Evolutionary conservation across 92 coral and sea anemone genomes (phyloP).

Genomic region (Epizoanthus illoricatus): DNA sequence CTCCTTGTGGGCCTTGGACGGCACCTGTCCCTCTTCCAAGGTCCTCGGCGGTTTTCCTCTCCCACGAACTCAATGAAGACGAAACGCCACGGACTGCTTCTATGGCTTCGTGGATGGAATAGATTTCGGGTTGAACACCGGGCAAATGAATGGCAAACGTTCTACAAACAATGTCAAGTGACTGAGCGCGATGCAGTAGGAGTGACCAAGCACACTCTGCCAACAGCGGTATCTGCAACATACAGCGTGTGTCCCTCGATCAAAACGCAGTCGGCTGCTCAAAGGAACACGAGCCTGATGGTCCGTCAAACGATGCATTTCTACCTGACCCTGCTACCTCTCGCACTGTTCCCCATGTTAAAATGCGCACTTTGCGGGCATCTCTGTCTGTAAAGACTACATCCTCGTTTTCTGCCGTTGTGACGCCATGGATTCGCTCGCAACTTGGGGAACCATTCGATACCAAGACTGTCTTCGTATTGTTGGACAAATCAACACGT

Average conservation of each 20-base stretch:
- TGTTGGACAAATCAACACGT: constrained; percentile 33
- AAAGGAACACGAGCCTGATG: constrained; percentile 23
- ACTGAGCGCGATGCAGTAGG: constrained; percentile 26
- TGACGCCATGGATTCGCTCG: constrained; percentile 43
- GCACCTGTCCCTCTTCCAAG: constrained; percentile 34
- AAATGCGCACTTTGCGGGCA: constrained; percentile 12
- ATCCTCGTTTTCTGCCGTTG: constrained; percentile 28
- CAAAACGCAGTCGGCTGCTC: constrained; percentile 44
- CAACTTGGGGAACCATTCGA: constrained; percentile 34
- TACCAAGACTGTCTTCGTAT: constrained; percentile 30
- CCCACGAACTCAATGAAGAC: constrained; percentile 24
- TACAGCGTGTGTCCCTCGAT: constrained; percentile 40
- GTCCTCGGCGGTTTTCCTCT: constrained; percentile 34
- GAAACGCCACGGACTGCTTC: background rate
- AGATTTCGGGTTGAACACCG: constrained; percentile 9
- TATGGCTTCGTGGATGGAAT: background rate
- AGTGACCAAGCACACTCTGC: constrained; percentile 28
- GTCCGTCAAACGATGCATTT: constrained; percentile 28
- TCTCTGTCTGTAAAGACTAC: constrained; percentile 50
- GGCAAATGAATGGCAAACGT: constrained; percentile 31
- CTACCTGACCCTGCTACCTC: constrained; percentile 41
- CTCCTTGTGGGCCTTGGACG: constrained; percentile 55
- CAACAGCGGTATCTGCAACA: constrained; percentile 44
- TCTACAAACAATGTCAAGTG: constrained; percentile 13
- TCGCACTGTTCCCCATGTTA: constrained; percentile 6